These are phyloP conservation scores for Pristionchus fissidentatus DNA, from an alignment of 2,888 invertebrate species.

Conservation along the genomic window DNA sequence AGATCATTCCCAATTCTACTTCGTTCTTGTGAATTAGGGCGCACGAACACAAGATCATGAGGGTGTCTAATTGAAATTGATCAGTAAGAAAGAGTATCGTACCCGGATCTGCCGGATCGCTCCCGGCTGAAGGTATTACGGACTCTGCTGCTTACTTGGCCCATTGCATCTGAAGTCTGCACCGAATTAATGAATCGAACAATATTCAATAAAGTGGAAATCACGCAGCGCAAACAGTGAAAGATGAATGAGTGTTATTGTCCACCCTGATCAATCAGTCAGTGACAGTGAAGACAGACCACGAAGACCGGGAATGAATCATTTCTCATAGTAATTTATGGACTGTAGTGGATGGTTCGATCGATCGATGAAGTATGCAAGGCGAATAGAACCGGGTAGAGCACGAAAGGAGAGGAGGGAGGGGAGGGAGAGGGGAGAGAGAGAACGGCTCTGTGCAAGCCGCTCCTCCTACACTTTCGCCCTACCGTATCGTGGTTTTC, in stretches of 20 bases:
- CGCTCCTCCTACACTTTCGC: neutral
- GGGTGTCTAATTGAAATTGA: neutral
- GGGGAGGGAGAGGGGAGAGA: neutral
- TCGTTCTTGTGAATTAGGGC: neutral
- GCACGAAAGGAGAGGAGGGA: neutral
- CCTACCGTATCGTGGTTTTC: neutral
- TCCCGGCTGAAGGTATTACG: neutral
- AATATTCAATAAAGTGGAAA: neutral
- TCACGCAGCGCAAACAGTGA: too few species aligned
- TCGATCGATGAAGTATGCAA: slow-evolving; percentile 30
- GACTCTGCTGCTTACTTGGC: slow-evolving; percentile 31
- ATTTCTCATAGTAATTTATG: too few species aligned
- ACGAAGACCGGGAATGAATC: too few species aligned
- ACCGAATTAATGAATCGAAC: too few species aligned
- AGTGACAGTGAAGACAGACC: too few species aligned
- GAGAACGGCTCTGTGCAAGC: too few species aligned
- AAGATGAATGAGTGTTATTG: too few species aligned
- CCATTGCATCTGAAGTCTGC: slow-evolving; percentile 37
- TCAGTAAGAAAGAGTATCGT: too few species aligned
- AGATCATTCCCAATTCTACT: too few species aligned
- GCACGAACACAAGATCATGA: too few species aligned
- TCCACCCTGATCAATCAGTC: too few species aligned
- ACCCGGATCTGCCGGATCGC: slow-evolving; percentile 14
- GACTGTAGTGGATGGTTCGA: too few species aligned
- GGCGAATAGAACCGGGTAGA: slow-evolving; percentile 22